Evolutionary conservation across 1,140 invertebrate genomes (phyloP).

Genomic region (Formica exsecta): DNA sequence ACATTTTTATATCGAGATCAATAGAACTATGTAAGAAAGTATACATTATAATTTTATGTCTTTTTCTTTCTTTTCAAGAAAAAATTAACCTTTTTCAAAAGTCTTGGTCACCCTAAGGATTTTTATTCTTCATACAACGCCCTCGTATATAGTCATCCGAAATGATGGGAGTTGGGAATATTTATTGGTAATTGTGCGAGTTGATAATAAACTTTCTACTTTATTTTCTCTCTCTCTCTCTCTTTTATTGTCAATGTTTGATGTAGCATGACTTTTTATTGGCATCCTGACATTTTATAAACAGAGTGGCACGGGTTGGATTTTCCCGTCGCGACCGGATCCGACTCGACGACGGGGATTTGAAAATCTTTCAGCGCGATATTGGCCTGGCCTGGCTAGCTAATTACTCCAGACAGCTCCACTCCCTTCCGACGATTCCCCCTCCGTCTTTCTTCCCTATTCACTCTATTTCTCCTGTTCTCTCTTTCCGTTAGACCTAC

Average conservation of each 20-base stretch:
- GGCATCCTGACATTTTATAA: constrained; percentile 86
- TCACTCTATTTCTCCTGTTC: constrained; percentile 32
- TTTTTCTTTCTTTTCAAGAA: constrained; percentile 19
- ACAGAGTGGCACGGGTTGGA: constrained; percentile 73
- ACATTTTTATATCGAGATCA: constrained; percentile 9
- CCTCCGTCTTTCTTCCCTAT: neutral
- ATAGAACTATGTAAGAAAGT: constrained; percentile 1
- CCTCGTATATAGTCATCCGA: neutral
- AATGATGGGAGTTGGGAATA: neutral
- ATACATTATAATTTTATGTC: neutral
- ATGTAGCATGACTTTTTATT: constrained; percentile 87
- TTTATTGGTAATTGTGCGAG: neutral
- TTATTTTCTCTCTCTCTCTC: neutral
- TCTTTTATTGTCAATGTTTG: constrained; percentile 72
- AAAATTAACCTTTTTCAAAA: constrained; percentile 31
- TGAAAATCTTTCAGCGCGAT: constrained; percentile 77
- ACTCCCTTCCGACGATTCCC: constrained; percentile 48
- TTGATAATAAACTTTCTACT: constrained; percentile 61
- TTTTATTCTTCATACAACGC: constrained; percentile 9
- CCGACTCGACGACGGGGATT: constrained; percentile 63
- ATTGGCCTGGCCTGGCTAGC: constrained; percentile 69
- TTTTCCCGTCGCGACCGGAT: constrained; percentile 60
- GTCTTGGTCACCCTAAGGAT: neutral
- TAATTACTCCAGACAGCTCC: constrained; percentile 81
- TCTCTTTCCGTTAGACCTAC: constrained; percentile 59